These are phyloP conservation scores for Rhopalosiphum padi DNA, from an alignment of 1,140 invertebrate species.

Conservation along the genomic window DNA sequence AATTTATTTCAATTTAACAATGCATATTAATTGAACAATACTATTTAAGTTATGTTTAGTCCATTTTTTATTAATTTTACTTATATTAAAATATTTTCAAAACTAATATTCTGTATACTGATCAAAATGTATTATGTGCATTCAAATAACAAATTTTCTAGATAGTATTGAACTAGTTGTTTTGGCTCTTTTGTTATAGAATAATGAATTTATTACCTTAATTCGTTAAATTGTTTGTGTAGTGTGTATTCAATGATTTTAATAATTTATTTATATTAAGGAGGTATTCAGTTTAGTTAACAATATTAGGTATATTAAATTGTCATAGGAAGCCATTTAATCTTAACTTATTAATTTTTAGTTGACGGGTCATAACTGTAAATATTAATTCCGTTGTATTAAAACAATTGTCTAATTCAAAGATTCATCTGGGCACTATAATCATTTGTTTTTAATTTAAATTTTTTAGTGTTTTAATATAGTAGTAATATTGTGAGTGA, in stretches of 20 bases:
- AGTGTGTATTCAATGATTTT: not conserved
- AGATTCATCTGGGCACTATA: not conserved
- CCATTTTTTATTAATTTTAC: not conserved
- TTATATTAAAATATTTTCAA: not conserved
- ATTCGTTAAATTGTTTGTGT: not conserved
- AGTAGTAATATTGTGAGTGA: not conserved
- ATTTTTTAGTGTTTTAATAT: not conserved
- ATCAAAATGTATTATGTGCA: not conserved
- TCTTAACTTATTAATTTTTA: not conserved
- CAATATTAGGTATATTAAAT: not conserved
- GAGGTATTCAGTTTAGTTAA: not conserved
- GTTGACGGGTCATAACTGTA: not conserved
- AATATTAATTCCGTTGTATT: not conserved
- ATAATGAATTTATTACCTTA: not conserved
- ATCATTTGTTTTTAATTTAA: not conserved
- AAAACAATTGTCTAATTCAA: not conserved
- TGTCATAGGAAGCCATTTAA: not conserved
- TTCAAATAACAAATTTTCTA: not conserved
- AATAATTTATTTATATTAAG: not conserved
- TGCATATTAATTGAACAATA: not conserved
- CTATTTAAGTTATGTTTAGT: not conserved
- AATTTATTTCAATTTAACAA: not conserved
- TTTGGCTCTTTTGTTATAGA: not conserved
- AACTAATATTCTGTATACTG: not conserved
- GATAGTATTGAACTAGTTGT: not conserved